phyloP scores from a whole-genome alignment of 2,888 invertebrate genomes.

The Yponomeuta cagnagella region DNA sequence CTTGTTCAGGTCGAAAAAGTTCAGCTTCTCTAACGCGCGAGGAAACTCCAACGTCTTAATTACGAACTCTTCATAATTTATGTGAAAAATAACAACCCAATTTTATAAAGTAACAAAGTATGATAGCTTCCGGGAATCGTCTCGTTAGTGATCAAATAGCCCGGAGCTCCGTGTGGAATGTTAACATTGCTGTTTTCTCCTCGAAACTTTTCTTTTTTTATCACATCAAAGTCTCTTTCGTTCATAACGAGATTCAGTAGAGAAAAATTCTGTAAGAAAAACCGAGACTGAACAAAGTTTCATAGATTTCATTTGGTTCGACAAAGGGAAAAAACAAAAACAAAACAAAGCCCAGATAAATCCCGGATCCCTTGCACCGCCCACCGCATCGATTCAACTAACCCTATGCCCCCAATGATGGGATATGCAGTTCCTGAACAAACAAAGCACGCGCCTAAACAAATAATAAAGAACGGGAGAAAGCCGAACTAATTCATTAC shows the following conservation, averaged over 20 bases:
- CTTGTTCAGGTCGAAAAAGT: constrained; percentile 7
- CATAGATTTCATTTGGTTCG: constrained; percentile 26
- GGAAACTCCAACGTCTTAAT: constrained; percentile 38
- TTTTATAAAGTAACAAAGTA: constrained; percentile 51
- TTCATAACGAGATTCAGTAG: constrained; percentile 40
- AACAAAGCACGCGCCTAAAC: constrained; percentile 47
- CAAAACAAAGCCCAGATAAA: constrained; percentile 49
- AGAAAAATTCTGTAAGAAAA: constrained; percentile 32
- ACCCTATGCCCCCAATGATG: constrained; percentile 41
- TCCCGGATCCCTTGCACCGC: constrained; percentile 56
- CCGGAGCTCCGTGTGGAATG: constrained; percentile 50
- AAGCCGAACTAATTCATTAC: constrained; percentile 60
- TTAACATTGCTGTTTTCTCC: constrained; percentile 48
- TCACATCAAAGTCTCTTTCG: constrained; percentile 48
- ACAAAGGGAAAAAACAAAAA: constrained; percentile 32
- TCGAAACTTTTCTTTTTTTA: constrained; percentile 45
- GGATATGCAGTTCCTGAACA: constrained; percentile 34
- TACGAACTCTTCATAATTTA: constrained; percentile 41
- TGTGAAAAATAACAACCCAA: constrained; percentile 47
- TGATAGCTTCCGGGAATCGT: constrained; percentile 59
- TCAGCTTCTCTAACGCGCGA: constrained; percentile 3
- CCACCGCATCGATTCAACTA: constrained; percentile 56
- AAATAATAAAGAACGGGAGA: constrained; percentile 49
- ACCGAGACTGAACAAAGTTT: constrained; percentile 28
- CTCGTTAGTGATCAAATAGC: constrained; percentile 63